Percentiles rank a stretch among this genome's conserved stretches.
phyloP scores from a whole-genome alignment of 2,888 invertebrate species.

The Acleris sparsana region DNA sequence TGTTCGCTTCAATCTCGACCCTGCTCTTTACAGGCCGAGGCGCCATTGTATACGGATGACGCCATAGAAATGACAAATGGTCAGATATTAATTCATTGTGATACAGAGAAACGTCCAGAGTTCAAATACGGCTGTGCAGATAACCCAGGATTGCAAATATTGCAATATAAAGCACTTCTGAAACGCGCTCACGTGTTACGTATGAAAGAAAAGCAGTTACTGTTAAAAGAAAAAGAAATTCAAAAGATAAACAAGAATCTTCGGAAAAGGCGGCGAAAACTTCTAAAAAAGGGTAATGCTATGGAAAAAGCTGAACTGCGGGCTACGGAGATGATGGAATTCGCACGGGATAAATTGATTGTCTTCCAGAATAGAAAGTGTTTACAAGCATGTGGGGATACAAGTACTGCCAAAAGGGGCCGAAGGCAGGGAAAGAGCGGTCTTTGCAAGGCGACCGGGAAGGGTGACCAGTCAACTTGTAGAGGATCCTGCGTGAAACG shows the following conservation, averaged over 20 bases:
- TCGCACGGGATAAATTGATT: neutral
- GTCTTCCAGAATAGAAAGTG: neutral
- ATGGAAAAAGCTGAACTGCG: neutral
- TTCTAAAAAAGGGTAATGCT: neutral
- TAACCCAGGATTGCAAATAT: too few relatives aligned
- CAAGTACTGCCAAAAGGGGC: too few relatives aligned
- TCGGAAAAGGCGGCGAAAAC: neutral
- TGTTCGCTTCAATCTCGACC: too few relatives aligned
- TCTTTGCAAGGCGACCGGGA: neutral
- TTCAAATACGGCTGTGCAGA: too few relatives aligned
- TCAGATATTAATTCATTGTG: too few relatives aligned
- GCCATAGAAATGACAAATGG: too few relatives aligned
- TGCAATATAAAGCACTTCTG: too few relatives aligned
- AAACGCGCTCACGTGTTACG: neutral
- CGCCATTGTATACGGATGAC: too few relatives aligned
- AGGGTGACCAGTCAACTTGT: neutral
- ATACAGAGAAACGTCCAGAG: too few relatives aligned
- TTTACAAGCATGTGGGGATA: too few relatives aligned
- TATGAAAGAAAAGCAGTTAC: slow-evolving; percentile 1
- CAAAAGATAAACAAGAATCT: neutral
- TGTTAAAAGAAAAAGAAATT: neutral
- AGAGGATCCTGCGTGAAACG: neutral
- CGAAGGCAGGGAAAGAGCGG: too few relatives aligned
- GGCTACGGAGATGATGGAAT: neutral
- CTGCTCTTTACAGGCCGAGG: too few relatives aligned